phyloP scores from a whole-genome alignment of 1,140 invertebrate genomes.

The Zaprionus taronus region DNA sequence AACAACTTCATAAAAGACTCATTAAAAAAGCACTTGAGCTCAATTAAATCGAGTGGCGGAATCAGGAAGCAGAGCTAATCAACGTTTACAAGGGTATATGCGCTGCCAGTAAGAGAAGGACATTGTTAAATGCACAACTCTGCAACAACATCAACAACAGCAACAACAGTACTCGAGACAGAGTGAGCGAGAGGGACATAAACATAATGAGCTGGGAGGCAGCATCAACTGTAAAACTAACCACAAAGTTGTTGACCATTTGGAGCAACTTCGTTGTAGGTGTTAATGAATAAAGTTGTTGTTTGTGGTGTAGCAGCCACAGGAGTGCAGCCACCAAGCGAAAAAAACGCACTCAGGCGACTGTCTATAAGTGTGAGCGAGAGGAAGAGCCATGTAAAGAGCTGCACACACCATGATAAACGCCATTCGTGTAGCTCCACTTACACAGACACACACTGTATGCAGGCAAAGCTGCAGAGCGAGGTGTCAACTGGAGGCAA shows the following conservation, averaged over 20 bases:
- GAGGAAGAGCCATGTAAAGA: constrained; percentile 35
- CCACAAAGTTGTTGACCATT: constrained; percentile 79
- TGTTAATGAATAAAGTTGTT: constrained; percentile 84
- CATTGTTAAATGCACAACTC: constrained; percentile 35
- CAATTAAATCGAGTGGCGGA: constrained; percentile 70
- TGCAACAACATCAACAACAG: constrained; percentile 1
- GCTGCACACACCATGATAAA: constrained; percentile 70
- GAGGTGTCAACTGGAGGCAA: constrained; percentile 66
- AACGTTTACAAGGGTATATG: constrained; percentile 68
- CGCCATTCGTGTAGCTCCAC: constrained; percentile 59
- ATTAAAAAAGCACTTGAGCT: constrained; percentile 81
- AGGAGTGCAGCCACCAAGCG: constrained; percentile 41
- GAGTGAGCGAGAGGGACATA: constrained; percentile 35
- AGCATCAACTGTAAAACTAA: constrained; percentile 66
- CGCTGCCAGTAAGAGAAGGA: constrained; percentile 43
- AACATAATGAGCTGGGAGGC: constrained; percentile 69
- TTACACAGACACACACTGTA: constrained; percentile 25
- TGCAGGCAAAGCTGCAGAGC: constrained; percentile 37
- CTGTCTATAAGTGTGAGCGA: constrained; percentile 20
- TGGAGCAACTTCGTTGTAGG: constrained; percentile 69
- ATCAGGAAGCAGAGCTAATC: constrained; percentile 66
- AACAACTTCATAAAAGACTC: constrained; percentile 75
- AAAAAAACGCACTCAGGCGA: constrained; percentile 30
- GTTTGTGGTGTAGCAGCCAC: constrained; percentile 64
- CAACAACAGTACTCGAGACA: constrained; percentile 1